A percentile compares a stretch with the other conserved stretches of the same genome.
Evolutionary conservation across 2,113 vertebrate genomes (phyloP).

Genomic region (Helogale parvula): DNA sequence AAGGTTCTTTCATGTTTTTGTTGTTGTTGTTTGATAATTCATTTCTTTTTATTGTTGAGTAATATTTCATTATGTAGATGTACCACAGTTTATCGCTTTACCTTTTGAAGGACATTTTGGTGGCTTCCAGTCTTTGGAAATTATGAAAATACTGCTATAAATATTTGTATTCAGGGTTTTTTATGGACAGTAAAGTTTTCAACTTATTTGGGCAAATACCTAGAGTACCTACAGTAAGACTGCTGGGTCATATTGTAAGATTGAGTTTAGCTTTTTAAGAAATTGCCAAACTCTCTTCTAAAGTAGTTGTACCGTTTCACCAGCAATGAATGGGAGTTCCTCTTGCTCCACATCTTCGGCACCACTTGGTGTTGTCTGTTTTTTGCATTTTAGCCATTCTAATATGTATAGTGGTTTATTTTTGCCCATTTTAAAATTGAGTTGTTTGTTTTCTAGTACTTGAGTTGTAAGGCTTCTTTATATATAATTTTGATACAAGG

Average conservation of each 20-base stretch:
- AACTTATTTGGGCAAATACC: neutral
- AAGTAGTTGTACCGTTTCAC: neutral
- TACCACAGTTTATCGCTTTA: neutral
- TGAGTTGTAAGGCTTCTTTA: neutral
- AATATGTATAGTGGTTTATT: neutral
- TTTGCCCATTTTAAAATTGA: neutral
- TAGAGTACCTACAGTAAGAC: neutral
- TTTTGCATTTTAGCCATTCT: neutral
- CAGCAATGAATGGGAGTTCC: neutral
- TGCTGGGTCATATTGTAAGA: neutral
- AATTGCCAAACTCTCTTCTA: constrained; percentile 7
- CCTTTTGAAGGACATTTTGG: neutral
- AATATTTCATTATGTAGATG: neutral
- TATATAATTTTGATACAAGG: neutral
- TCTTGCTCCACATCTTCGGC: neutral
- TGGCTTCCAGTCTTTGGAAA: neutral
- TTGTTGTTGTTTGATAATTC: neutral
- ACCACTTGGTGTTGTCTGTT: neutral
- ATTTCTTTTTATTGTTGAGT: neutral
- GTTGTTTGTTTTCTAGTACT: constrained; percentile 9
- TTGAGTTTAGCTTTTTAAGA: constrained; percentile 5
- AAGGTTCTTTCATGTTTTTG: neutral
- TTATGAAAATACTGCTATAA: neutral
- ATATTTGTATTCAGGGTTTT: neutral
- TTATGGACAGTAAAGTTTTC: neutral